phyloP scores from a whole-genome alignment of 2,797 vertebrate genomes.

The Tangara arthus region DNA sequence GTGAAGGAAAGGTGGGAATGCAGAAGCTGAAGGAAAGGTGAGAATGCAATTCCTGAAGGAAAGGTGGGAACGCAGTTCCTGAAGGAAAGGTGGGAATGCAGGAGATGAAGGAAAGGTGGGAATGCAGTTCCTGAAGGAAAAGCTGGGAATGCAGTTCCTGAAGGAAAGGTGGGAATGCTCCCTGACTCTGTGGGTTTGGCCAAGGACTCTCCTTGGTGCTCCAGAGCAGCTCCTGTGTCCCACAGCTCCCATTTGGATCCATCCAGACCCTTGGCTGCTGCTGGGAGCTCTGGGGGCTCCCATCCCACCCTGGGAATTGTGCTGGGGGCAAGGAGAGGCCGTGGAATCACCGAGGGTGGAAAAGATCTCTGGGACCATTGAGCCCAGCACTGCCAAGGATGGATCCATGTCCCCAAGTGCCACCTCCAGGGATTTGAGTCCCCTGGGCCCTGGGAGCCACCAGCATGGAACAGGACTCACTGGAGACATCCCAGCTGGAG shows the following conservation, averaged over 20 bases:
- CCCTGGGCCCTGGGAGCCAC: not conserved
- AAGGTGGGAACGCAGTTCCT: not conserved
- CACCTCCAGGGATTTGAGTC: not conserved
- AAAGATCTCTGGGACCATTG: accelerated
- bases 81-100: not conserved
- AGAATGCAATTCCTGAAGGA: too few relatives aligned
- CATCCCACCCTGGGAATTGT: accelerated
- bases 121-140: not conserved
- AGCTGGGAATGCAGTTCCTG: not conserved
- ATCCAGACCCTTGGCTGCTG: not conserved
- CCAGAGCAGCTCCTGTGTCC: not conserved
- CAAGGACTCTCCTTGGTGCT: not conserved
- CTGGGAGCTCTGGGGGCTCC: not conserved
- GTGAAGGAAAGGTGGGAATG: too few relatives aligned
- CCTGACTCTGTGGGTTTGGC: not conserved
- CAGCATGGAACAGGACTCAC: not conserved
- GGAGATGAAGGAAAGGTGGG: not conserved
- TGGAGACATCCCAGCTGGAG: not conserved
- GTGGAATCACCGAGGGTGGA: accelerated
- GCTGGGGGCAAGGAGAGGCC: not conserved
- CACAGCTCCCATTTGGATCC: not conserved
- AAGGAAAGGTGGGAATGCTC: not conserved
- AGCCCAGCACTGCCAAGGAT: not conserved
- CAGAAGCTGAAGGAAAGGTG: too few relatives aligned
- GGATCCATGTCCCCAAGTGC: not conserved